These are phyloP conservation scores for Meta bourneti DNA, from an alignment of 2,888 invertebrate genomes.

Conservation along the genomic window DNA sequence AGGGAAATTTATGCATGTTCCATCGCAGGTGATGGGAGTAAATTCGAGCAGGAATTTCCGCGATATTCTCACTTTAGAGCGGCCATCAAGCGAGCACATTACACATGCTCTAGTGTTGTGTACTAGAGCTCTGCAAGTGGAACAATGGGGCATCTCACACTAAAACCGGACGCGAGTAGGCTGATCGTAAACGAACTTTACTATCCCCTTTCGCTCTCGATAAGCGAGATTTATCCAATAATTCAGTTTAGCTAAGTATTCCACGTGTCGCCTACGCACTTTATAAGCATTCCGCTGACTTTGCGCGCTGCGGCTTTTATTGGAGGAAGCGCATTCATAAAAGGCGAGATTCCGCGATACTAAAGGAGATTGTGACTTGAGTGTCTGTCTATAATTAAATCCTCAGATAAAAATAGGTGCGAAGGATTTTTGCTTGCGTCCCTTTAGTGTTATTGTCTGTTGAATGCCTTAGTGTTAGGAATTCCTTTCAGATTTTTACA, in stretches of 20 bases:
- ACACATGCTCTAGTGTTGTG: conserved; percentile 4
- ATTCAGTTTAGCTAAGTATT: conserved; percentile 68
- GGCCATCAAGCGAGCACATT: conserved; percentile 26
- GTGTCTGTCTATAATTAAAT: conserved; percentile 53
- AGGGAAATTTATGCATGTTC: conserved; percentile 30
- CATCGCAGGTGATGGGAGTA: conserved; percentile 11
- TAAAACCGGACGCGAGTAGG: conserved; percentile 26
- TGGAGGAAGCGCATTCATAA: conserved; percentile 50
- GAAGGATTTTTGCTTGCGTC: background rate
- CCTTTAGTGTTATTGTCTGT: background rate
- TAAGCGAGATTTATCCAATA: conserved; percentile 62
- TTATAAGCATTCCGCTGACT: conserved; percentile 61
- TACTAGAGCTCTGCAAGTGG: background rate
- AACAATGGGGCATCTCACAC: conserved; percentile 33
- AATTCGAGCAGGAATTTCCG: conserved; percentile 25
- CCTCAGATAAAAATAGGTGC: conserved; percentile 27
- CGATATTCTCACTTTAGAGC: conserved; percentile 32
- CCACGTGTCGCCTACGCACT: conserved; percentile 38
- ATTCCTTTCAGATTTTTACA: too few relatives aligned
- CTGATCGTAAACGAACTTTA: conserved; percentile 63
- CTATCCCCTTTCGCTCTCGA: conserved; percentile 40
- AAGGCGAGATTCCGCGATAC: conserved; percentile 18
- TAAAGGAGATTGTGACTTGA: conserved; percentile 20
- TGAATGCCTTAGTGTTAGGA: background rate
- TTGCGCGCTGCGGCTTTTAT: conserved; percentile 59